Conservation (phyloP, 37 sponge, comb jelly and placozoan species). For the Geodia barretti region DNA sequence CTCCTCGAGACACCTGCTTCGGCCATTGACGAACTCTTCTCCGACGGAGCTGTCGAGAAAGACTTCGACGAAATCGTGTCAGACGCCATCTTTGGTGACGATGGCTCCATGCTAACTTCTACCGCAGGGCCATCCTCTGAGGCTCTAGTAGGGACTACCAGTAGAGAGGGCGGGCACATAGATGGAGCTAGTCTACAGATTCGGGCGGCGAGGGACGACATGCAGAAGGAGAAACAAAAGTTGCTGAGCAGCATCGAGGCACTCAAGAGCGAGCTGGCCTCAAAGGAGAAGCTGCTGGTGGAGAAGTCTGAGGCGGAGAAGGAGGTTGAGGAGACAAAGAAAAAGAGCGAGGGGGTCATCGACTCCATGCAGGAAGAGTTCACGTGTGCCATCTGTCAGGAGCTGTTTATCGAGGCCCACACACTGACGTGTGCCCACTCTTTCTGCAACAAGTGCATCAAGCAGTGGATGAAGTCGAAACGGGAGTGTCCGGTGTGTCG, state of each 20-base stretch:
- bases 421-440: conserved; percentile 58
- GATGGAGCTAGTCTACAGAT: conserved; percentile 21
- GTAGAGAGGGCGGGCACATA: background rate
- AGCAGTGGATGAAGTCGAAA: conserved; percentile 43
- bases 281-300: conserved; percentile 26
- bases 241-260: conserved; percentile 33
- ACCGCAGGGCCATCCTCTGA: background rate
- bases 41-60: background rate
- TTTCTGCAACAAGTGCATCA: conserved; percentile 62
- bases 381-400: conserved; percentile 63
- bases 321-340: background rate
- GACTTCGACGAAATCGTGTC: background rate
- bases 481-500: conserved; percentile 61
- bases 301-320: conserved; percentile 7
- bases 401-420: conserved; percentile 47
- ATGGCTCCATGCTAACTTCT: background rate
- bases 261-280: conserved; percentile 29
- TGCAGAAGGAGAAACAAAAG: conserved; percentile 34
- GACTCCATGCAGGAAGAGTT: conserved; percentile 64
- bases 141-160: background rate
- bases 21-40: conserved; percentile 5
- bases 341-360: background rate
- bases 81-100: conserved; percentile 25
- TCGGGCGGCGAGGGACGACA: background rate
- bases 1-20: background rate